Base-by-base conservation (phyloP, 2,888 invertebrate species). In the Frankliniella fusca region DNA sequence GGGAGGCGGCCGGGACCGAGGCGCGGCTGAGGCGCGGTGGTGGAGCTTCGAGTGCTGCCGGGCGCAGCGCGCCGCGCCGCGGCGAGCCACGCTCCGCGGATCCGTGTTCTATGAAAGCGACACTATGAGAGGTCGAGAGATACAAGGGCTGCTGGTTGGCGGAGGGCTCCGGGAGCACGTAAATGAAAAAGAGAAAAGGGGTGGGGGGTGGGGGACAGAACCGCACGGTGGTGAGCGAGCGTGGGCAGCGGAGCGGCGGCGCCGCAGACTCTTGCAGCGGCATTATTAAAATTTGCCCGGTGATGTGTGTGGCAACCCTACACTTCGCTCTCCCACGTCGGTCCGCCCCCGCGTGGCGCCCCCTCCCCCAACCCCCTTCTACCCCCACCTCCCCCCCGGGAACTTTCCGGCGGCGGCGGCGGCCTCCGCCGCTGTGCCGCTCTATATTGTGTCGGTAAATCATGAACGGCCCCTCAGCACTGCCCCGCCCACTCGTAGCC, bases 401-500 rank as follows among this genome's bases (percentile, higher is more conserved):
- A 76, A 76, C 70, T 76, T 76, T 76, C 23, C 70, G 27, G 23
- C 54, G 23, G 23, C 23, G 61, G 20, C 61, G n/a, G n/a, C n/a
- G n/a, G n/a, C n/a, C n/a, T n/a, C n/a, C n/a, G n/a, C n/a, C n/a
- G 38, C 38, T 38, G 2, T 38, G 38, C 38, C 70, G 61, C 70
- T 76, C 70, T 76, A 76, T 76, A 76, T 76, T 76, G 70, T 76
- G 70, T 76, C 70, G 70, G 70, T 76, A 76, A 76, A 76, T 76
- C 70, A 76, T 76, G 70, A 76, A 12, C 70, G 70, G 23, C 70
- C 27, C 70, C 70, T 12, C 12, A 9, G 70, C 70, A 23, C 11
- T 10, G 23, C 23, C 27, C 23, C 70, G 0, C 23, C 9, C 23
- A 8, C 70, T 7, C 10, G 27, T 10, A 10, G 11, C 70, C 27